Conservation (phyloP, 1,140 invertebrate genomes). For the Drosophila littoralis region DNA sequence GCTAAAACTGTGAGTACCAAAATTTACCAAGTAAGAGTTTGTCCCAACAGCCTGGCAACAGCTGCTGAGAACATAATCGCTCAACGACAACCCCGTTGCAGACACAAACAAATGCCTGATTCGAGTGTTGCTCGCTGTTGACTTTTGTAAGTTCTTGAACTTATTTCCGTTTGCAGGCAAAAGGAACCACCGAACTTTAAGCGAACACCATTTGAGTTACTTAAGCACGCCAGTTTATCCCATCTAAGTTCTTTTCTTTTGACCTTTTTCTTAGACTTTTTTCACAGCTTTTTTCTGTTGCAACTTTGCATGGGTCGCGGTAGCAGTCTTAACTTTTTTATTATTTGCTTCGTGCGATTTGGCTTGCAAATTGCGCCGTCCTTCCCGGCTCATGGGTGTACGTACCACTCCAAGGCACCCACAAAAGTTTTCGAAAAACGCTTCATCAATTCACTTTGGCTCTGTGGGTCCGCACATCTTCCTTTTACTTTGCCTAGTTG, state of each 20-base stretch:
- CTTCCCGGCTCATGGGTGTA: conserved; percentile 23
- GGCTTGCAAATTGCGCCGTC: conserved; percentile 54
- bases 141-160: conserved; percentile 51
- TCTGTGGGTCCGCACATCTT: conserved; percentile 35
- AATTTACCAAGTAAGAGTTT: conserved; percentile 13
- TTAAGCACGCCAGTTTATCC: conserved; percentile 73
- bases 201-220: conserved; percentile 69
- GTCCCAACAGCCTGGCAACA: conserved; percentile 34
- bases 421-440: conserved; percentile 65
- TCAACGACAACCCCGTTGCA: conserved; percentile 42
- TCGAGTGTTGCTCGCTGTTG: conserved; percentile 33
- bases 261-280: conserved; percentile 59
- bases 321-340: conserved; percentile 50
- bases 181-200: conserved; percentile 56
- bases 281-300: conserved; percentile 33
- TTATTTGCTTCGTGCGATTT: conserved; percentile 55
- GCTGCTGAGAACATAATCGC: conserved; percentile 56
- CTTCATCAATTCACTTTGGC: conserved; percentile 80
- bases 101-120: conserved; percentile 53
- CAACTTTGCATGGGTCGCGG: conserved; percentile 58
- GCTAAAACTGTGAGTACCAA: background rate
- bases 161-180: conserved; percentile 21
- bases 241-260: conserved; percentile 70
- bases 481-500: conserved; percentile 49
- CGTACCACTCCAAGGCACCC: conserved; percentile 15